These are phyloP conservation scores for Heliothis virescens DNA, from an alignment of 1,140 invertebrate genomes.

Conservation along the genomic window DNA sequence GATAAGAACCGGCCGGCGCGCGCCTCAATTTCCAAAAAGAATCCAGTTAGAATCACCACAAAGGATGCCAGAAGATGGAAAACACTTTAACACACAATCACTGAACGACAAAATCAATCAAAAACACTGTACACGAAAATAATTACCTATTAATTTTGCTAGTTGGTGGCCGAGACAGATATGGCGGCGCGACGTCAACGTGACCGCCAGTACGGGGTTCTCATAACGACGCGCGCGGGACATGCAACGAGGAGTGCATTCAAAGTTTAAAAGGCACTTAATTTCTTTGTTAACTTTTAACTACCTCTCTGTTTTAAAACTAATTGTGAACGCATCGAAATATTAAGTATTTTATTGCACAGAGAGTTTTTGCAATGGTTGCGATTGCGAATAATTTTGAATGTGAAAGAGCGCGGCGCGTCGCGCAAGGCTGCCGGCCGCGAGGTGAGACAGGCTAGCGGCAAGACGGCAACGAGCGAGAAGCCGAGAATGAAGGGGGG, in stretches of 20 bases:
- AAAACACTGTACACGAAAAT: constrained; percentile 82
- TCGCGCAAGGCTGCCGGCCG: constrained; percentile 86
- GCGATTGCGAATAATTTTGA: constrained; percentile 86
- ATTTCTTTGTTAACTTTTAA: constrained; percentile 76
- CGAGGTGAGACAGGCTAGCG: constrained; percentile 85
- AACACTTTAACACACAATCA: constrained; percentile 80
- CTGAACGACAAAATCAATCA: constrained; percentile 72
- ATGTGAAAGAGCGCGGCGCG: constrained; percentile 85
- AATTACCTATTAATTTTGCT: constrained; percentile 87
- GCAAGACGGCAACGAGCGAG: constrained; percentile 84
- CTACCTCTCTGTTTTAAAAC: constrained; percentile 78
- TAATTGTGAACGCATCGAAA: constrained; percentile 78
- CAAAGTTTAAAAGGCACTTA: constrained; percentile 83
- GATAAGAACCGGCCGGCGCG: constrained; percentile 86
- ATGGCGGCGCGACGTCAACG: constrained; percentile 90
- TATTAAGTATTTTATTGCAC: constrained; percentile 82
- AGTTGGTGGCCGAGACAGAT: constrained; percentile 90
- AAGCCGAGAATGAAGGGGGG: constrained; percentile 83
- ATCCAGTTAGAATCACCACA: constrained; percentile 80
- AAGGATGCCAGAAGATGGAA: constrained; percentile 66
- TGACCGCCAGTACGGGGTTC: constrained; percentile 91
- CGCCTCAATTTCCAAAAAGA: constrained; percentile 83
- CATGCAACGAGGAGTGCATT: constrained; percentile 87
- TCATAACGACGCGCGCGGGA: constrained; percentile 92
- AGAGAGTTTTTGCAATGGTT: constrained; percentile 85